Evolutionary conservation across 2,113 vertebrate species (phyloP), one percentile per base, ranked within the genome.

Genomic region (Synchiropus splendidus): DNA sequence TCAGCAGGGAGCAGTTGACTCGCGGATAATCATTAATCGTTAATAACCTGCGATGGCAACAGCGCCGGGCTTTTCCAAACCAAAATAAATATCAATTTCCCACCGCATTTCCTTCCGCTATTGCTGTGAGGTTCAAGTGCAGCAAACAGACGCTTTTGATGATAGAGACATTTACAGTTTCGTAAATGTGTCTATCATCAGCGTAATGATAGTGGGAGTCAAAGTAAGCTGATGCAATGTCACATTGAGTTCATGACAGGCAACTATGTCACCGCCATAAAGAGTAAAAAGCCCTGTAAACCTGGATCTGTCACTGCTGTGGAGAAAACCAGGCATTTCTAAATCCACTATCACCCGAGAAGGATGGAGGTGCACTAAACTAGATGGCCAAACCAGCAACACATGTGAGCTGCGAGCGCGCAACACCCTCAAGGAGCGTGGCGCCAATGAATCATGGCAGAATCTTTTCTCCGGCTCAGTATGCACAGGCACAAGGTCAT

Each of bases 401-500:
- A 46, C 35, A 51, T 64, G 70, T 65, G 33, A 35, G 49, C 58
- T 63, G 53, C 37, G 50, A 72, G 61, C 58, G 61, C 42, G 59
- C 51, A 61, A 51, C 44, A 45, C 60, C 36, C 42, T 1, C 39
- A 21, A 55, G 51, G 36, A 48, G 46, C 14, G 27, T 40, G 17
- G 14, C 37, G 47, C 58, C 62, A 58, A 50, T 78, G 68, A 72
- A 72, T 73, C 68, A 54, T 33, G 40, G 45, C n/a, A 37, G 53
- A 48, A 68, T 27, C 8, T 52, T 47, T 69, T 59, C 64, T 76
- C 32, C 47, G 58, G 51, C 67, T 67, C 58, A 21, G 54, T 51
- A 34, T 48, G 61, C 64, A 64, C 35, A 50, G 44, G 55, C 51
- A 52, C 77, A 83, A 83, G 81, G 83, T 84, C 78, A 82, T 50